Conservation (phyloP, 2,797 vertebrate genomes). For the Sandelia bainsii region DNA sequence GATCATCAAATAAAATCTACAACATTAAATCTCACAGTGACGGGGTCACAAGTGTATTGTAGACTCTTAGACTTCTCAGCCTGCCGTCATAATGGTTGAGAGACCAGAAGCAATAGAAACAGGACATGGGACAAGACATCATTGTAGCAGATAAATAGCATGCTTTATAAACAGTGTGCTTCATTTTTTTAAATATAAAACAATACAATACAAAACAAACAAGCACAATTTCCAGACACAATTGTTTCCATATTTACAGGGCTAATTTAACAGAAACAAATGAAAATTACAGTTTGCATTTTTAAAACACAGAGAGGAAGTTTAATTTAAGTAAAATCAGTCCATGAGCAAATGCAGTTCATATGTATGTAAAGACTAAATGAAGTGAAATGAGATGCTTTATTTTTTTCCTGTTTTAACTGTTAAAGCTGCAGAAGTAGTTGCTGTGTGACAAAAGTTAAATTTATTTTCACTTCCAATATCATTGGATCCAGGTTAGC, state of each 20-base stretch:
- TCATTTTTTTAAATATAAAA: slow-evolving; percentile 73
- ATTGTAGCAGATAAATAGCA: slow-evolving; percentile 58
- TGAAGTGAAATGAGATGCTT: neutral
- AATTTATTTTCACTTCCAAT: neutral
- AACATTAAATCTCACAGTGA: slow-evolving; percentile 57
- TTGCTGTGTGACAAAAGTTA: neutral
- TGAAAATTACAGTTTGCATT: slow-evolving; percentile 39
- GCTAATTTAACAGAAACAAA: slow-evolving; percentile 36
- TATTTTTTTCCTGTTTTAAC: neutral
- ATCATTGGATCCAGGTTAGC: slow-evolving; percentile 4
- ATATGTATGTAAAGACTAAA: slow-evolving; percentile 1
- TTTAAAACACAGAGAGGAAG: slow-evolving; percentile 41
- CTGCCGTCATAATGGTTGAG: slow-evolving; percentile 20
- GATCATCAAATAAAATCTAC: slow-evolving; percentile 15
- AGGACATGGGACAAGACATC: slow-evolving; percentile 38
- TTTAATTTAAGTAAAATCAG: slow-evolving; percentile 20
- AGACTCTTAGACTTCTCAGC: slow-evolving; percentile 26
- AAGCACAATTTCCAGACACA: slow-evolving; percentile 69
- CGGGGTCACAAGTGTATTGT: slow-evolving; percentile 50
- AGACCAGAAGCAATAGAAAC: slow-evolving; percentile 40
- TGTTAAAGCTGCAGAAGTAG: neutral
- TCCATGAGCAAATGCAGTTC: slow-evolving; percentile 20
- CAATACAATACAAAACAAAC: slow-evolving; percentile 75
- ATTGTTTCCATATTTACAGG: slow-evolving; percentile 63
- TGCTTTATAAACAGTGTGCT: slow-evolving; percentile 78